Percentiles rank a stretch among this genome's conserved stretches.
These are phyloP conservation scores for Lates calcarifer DNA, from an alignment of 2,113 vertebrate species.

Conservation along the genomic window DNA sequence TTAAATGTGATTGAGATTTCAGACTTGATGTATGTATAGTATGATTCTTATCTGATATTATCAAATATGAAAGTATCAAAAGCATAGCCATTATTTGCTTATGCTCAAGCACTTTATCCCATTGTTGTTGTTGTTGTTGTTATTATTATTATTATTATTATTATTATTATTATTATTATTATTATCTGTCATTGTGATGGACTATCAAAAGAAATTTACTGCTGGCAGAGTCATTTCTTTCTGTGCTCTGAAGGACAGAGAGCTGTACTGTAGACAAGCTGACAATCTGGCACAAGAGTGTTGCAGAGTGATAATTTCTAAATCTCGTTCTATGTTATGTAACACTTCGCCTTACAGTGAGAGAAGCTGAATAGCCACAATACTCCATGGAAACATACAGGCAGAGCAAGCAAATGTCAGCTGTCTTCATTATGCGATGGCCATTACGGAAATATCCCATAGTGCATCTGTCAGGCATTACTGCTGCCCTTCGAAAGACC, in stretches of 20 bases:
- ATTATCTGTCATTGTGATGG: background rate
- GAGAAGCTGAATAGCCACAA: slow-evolving; percentile 24
- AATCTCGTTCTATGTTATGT: slow-evolving; percentile 46
- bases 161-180: background rate
- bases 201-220: background rate
- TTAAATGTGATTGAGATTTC: slow-evolving; percentile 35
- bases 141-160: background rate
- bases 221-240: slow-evolving; percentile 6
- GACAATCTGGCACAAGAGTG: slow-evolving; percentile 52
- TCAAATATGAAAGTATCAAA: slow-evolving; percentile 15
- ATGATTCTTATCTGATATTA: slow-evolving; percentile 26
- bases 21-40: slow-evolving; percentile 25
- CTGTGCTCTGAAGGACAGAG: slow-evolving; percentile 29
- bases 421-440: slow-evolving; percentile 29
- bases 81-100: slow-evolving; percentile 19
- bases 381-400: slow-evolving; percentile 45
- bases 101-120: background rate
- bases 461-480: slow-evolving; percentile 27
- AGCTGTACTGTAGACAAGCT: slow-evolving; percentile 21
- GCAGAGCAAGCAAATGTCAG: slow-evolving; percentile 54
- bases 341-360: slow-evolving; percentile 47
- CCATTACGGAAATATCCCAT: slow-evolving; percentile 50
- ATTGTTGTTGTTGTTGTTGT: background rate
- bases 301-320: slow-evolving; percentile 65
- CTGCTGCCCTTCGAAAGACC: slow-evolving; percentile 1